Conservation (phyloP, 2,797 vertebrate species). For the Lindbergichthys nudifrons region DNA sequence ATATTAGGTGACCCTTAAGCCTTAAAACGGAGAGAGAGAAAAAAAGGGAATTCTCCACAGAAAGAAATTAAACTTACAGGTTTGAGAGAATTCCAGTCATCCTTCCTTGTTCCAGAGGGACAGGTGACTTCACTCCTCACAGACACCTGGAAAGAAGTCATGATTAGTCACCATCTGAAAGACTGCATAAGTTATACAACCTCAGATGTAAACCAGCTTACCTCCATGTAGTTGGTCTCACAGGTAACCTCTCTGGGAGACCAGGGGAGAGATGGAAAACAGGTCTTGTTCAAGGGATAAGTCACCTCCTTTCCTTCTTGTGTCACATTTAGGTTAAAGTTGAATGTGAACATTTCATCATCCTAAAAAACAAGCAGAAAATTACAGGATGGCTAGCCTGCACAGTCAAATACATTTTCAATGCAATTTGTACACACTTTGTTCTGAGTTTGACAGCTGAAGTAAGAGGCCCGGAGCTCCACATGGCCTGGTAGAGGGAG, state of each 20-base stretch:
- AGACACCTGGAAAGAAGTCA: slow-evolving; percentile 57
- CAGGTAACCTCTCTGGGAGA: slow-evolving; percentile 81
- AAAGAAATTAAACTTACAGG: slow-evolving; percentile 30
- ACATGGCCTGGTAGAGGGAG: slow-evolving; percentile 38
- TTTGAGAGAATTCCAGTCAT: slow-evolving; percentile 26
- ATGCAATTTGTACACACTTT: slow-evolving; percentile 34
- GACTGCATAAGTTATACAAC: accelerated
- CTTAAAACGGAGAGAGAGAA: too few relatives aligned
- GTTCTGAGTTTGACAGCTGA: slow-evolving; percentile 79
- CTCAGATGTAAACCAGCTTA: slow-evolving; percentile 23
- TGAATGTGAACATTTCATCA: slow-evolving; percentile 73
- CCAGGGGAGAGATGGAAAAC: slow-evolving; percentile 70
- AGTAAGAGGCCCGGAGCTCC: slow-evolving; percentile 79
- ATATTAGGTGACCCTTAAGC: too few relatives aligned
- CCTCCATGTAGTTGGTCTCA: slow-evolving; percentile 87
- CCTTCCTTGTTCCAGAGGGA: slow-evolving; percentile 2
- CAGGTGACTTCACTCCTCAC: slow-evolving; percentile 62
- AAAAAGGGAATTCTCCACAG: too few relatives aligned
- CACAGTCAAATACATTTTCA: too few relatives aligned
- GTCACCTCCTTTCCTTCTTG: slow-evolving; percentile 40
- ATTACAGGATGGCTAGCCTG: too few relatives aligned
- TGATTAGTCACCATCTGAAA: too few relatives aligned
- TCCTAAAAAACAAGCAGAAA: slow-evolving; percentile 50
- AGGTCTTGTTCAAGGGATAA: slow-evolving; percentile 73
- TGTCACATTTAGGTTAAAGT: slow-evolving; percentile 71